These are phyloP conservation scores for Platycnemis pennipes DNA, from an alignment of 2,888 invertebrate species.

Conservation along the genomic window DNA sequence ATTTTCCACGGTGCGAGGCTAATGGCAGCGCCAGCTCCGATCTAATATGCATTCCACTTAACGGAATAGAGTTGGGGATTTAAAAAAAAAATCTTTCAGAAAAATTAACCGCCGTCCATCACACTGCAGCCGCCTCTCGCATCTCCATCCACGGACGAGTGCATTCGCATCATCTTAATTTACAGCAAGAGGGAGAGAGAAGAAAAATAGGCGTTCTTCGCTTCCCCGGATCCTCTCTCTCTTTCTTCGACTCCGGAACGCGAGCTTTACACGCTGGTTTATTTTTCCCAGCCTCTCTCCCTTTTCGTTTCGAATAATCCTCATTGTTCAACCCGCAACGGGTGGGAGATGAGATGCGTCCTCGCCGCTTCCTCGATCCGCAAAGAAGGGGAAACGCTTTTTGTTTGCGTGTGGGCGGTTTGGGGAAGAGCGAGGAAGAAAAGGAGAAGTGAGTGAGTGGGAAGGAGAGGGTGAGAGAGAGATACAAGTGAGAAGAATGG, in stretches of 20 bases:
- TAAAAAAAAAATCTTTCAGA: neutral
- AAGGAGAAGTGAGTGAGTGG: neutral
- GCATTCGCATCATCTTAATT: neutral
- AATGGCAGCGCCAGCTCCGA: too few species aligned
- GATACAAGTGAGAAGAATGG: neutral
- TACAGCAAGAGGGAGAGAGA: neutral
- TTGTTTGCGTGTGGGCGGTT: neutral
- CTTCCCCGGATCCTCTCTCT: too few species aligned
- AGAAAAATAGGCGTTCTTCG: neutral
- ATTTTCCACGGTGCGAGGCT: too few species aligned
- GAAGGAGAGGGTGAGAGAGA: too few species aligned
- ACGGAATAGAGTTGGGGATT: neutral
- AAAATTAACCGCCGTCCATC: neutral
- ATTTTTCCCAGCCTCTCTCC: neutral
- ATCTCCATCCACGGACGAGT: neutral
- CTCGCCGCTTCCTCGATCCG: neutral
- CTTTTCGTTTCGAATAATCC: neutral
- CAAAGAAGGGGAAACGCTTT: neutral
- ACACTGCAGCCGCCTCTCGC: neutral
- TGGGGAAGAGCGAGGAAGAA: neutral
- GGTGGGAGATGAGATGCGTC: neutral
- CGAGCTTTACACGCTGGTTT: neutral
- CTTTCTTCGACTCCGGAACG: neutral
- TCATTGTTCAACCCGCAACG: neutral
- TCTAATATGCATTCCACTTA: too few species aligned